phyloP scores from a whole-genome alignment of 1,140 invertebrate species.

The Polypedilum vanderplanki region DNA sequence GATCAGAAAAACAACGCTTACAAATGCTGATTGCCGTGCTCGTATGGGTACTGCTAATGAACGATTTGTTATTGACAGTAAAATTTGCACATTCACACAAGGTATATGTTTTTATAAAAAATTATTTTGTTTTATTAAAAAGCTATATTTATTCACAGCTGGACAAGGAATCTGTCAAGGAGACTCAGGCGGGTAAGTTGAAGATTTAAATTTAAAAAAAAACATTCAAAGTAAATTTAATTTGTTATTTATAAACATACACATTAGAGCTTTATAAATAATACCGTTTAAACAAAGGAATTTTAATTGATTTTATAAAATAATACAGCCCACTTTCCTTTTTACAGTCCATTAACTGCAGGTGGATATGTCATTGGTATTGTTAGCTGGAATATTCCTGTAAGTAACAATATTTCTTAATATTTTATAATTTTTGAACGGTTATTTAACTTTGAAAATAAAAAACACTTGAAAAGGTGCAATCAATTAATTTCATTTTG shows the following conservation, averaged over 20 bases:
- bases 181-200: conserved; percentile 39
- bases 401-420: conserved; percentile 21
- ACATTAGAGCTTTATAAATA: no score
- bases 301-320: not conserved
- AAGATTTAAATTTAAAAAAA: not conserved
- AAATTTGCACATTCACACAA: conserved; percentile 43
- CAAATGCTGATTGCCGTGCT: conserved; percentile 29
- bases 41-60: conserved; percentile 1
- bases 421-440: no score
- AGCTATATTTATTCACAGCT: no score
- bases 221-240: no score
- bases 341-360: conserved; percentile 47
- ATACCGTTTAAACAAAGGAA: no score
- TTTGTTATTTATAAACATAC: no score
- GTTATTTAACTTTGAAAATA: no score
- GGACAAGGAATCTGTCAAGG: conserved; percentile 46
- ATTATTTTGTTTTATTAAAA: no score
- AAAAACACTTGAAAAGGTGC: no score
- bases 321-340: not conserved
- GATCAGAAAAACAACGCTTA: conserved; percentile 29
- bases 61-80: conserved; percentile 31
- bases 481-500: no score
- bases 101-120: no score
- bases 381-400: conserved; percentile 59
- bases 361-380: conserved; percentile 50